Base-by-base conservation (phyloP, 1,140 invertebrate genomes). In the Vollenhovia emeryi region DNA sequence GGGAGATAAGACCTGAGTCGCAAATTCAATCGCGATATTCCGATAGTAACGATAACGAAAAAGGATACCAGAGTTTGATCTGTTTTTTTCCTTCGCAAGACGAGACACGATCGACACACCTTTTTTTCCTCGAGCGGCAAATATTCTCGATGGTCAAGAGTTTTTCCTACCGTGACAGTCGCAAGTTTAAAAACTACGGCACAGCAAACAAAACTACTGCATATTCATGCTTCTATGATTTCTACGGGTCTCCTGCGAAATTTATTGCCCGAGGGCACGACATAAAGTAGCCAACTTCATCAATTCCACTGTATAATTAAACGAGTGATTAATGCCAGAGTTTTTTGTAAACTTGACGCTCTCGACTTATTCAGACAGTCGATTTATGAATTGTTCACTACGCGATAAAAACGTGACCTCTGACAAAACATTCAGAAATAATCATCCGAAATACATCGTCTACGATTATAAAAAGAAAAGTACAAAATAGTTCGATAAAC, bases 221-320 rank as follows among this genome's bases (percentile, higher is more conserved):
- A 43, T 45, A 75, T 76, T 76, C 74, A 76, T 76, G 74, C 74
- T 45, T 76, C 57, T 76, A 76, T 43, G 4, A 43, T 15, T 45
- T 76, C 40, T 76, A 75, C 36, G 45, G 11, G 8, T 50, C 45
- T 69, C 24, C 43, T 30, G 33, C 1, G 3, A 62, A 30, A 45
- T 30, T 76, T 43, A 8, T 60, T 30, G 40, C 9, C 24, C 43
- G 3, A 21, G 48, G 18, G 18, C 27, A 76, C 24, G 36, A 24
- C 33, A 59, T 9, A 55, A 57, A 60, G 13, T 59, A 69, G 30
- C 6, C 0, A 60, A 75, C 24, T 75, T 43, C 0, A 74, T 74
- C 9, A 27, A 27, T 75, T 75, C 9, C 18, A 30, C 62, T 24
- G 13, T 36, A n/a, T 74, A 27, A 40, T 60, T 60, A 75, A 59